phyloP scores from a whole-genome alignment of 1,140 invertebrate genomes.

The Mya arenaria region DNA sequence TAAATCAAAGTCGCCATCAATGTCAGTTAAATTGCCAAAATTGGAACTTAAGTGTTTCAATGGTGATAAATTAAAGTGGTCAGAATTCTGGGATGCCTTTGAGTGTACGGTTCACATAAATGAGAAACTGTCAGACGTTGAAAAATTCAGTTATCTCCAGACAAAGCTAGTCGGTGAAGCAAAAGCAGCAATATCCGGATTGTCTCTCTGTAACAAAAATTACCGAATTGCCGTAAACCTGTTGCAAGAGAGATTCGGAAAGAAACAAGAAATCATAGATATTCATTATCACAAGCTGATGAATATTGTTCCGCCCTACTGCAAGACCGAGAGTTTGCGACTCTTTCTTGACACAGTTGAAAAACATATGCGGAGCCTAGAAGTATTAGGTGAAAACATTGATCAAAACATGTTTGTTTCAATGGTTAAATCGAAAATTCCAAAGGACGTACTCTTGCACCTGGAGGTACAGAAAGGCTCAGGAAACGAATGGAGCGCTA shows the following conservation, averaged over 20 bases:
- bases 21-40: slow-evolving; percentile 5
- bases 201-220: not conserved
- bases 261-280: slow-evolving; percentile 4
- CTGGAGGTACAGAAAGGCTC: slow-evolving; percentile 7
- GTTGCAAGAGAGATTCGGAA: slow-evolving; percentile 2
- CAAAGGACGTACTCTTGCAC: not conserved
- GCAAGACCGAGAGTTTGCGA: not conserved
- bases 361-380: slow-evolving; percentile 6
- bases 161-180: not conserved
- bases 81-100: not conserved
- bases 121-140: not conserved
- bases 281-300: not conserved
- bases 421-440: slow-evolving; percentile 1
- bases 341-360: not conserved
- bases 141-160: slow-evolving; percentile 4
- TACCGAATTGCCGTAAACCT: not conserved
- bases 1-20: not conserved
- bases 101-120: slow-evolving; percentile 1
- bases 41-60: not conserved
- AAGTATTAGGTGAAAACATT: not conserved
- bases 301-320: not conserved
- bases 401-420: slow-evolving; percentile 15
- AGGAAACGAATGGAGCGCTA: not conserved
- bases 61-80: slow-evolving; percentile 13
- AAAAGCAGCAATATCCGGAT: not conserved